These are phyloP conservation scores for Gallinago undulata DNA, from an alignment of 2,113 vertebrate species.

Conservation along the genomic window DNA sequence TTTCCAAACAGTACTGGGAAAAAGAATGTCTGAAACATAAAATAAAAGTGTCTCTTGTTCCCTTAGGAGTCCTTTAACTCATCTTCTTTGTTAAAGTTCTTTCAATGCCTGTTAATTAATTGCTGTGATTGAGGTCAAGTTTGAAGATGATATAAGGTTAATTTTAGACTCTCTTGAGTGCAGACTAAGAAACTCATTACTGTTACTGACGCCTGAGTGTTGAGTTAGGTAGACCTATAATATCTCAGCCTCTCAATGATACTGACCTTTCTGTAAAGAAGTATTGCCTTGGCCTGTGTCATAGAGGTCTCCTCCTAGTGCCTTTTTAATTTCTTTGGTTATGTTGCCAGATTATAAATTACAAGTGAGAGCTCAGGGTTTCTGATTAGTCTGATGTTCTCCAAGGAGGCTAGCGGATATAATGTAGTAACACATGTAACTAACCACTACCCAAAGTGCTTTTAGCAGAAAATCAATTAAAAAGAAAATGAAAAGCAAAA, in stretches of 20 bases:
- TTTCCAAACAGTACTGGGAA: background rate
- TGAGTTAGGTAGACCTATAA: background rate
- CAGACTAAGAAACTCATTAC: slow-evolving; percentile 57
- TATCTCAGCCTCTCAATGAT: background rate
- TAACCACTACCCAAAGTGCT: background rate
- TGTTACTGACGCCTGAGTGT: background rate
- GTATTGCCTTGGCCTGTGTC: background rate
- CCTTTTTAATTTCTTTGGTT: slow-evolving; percentile 5
- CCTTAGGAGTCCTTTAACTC: background rate
- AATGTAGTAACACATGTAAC: slow-evolving; percentile 4
- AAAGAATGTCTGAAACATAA: background rate
- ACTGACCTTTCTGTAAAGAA: slow-evolving; percentile 32
- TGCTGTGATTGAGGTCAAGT: slow-evolving; percentile 61
- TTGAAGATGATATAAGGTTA: slow-evolving; percentile 54
- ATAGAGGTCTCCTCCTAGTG: background rate
- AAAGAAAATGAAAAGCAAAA: background rate
- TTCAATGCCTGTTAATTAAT: slow-evolving; percentile 63
- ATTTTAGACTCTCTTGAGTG: slow-evolving; percentile 47
- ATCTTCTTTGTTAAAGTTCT: slow-evolving; percentile 32
- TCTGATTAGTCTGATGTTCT: slow-evolving; percentile 54
- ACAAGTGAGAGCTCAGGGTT: slow-evolving; percentile 17
- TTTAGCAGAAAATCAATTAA: slow-evolving; percentile 17
- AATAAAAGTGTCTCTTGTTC: background rate
- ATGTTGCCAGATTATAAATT: slow-evolving; percentile 50
- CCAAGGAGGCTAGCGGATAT: background rate